Conservation (phyloP, 2,113 vertebrate species). For the Cephalopterus ornatus region DNA sequence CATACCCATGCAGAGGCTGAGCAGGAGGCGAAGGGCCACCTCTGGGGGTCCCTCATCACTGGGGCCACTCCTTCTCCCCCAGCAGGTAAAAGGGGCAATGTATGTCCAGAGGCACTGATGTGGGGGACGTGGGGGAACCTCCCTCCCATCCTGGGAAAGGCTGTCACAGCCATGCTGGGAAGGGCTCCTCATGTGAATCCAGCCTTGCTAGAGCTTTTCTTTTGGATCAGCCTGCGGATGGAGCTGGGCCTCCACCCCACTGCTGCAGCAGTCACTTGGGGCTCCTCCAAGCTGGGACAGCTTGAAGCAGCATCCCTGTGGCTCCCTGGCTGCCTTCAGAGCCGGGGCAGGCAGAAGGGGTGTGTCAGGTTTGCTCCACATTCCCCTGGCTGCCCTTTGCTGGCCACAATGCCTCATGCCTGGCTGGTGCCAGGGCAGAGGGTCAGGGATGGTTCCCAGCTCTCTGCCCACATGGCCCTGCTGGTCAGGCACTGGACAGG, state of each 20-base stretch:
- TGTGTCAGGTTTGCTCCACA: neutral
- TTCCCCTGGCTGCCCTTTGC: neutral
- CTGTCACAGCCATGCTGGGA: neutral
- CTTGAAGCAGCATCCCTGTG: neutral
- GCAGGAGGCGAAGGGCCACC: neutral
- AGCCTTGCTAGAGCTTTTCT: neutral
- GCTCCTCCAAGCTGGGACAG: neutral
- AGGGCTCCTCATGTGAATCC: neutral
- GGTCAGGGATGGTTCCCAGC: neutral
- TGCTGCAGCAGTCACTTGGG: neutral
- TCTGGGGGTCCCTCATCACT: neutral
- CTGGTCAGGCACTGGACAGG: neutral
- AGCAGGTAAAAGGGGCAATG: conserved; percentile 54
- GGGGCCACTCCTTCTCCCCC: neutral
- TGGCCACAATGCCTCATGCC: neutral
- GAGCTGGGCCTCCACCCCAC: rapidly evolving
- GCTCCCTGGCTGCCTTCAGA: neutral
- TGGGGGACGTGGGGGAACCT: neutral
- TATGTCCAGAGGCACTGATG: neutral
- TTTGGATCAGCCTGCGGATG: neutral
- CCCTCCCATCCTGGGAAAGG: neutral
- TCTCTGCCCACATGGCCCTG: neutral
- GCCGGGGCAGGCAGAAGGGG: neutral
- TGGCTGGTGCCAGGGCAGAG: neutral
- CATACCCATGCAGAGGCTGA: neutral